Evolutionary conservation across 1,140 invertebrate species (phyloP).

Genomic region (Ceratina australensis): DNA sequence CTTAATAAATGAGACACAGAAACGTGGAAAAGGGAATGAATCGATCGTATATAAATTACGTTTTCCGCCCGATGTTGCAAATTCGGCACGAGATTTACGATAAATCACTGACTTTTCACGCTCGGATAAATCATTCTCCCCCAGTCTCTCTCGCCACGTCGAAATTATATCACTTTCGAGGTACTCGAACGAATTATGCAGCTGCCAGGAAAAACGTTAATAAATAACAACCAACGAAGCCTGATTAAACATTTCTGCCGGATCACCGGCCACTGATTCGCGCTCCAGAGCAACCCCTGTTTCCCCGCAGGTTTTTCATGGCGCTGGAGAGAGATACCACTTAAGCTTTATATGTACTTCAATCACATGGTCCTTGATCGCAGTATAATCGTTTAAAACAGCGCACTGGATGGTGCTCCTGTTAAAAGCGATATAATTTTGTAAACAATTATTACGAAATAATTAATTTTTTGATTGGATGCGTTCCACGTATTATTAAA

Average conservation of each 20-base stretch:
- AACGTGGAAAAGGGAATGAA: background rate
- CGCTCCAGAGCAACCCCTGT: background rate
- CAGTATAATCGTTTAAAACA: background rate
- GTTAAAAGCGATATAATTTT: no score
- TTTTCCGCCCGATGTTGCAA: background rate
- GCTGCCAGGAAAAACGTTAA: slow-evolving; percentile 13
- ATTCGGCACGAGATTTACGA: slow-evolving; percentile 16
- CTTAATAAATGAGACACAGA: background rate
- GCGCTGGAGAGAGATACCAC: background rate
- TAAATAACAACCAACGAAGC: slow-evolving; percentile 21
- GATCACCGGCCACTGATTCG: slow-evolving; percentile 3
- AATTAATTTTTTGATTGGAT: no score
- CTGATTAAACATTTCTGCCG: slow-evolving; percentile 32
- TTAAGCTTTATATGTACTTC: background rate
- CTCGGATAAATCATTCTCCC: slow-evolving; percentile 26
- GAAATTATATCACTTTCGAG: slow-evolving; percentile 35
- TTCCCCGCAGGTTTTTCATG: background rate
- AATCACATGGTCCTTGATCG: background rate
- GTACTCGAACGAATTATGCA: background rate
- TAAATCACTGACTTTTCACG: slow-evolving; percentile 22
- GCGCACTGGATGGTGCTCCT: background rate
- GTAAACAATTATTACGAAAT: no score
- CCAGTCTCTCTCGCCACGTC: background rate
- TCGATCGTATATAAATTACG: slow-evolving; percentile 7
- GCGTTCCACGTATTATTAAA: no score